Evolutionary conservation across 2,797 vertebrate genomes (phyloP), one percentile per base, ranked within the genome.

Genomic region (Sebastes vulpes): DNA sequence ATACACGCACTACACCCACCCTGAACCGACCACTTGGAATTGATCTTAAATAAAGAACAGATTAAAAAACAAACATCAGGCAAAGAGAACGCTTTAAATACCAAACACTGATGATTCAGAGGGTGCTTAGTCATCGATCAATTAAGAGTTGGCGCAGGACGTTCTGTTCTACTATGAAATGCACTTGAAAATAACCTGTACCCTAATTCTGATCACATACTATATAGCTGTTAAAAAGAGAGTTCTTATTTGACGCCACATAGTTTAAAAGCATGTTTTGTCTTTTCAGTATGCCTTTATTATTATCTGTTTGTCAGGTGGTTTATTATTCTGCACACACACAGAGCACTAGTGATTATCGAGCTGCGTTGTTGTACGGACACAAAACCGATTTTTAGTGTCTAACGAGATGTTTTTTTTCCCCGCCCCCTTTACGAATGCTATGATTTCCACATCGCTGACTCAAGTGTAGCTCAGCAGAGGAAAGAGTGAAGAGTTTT

Each of bases 361-460:
- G 1, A 80, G 65, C 82, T 65, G 20, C 60, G 29, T 76, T 42
- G 65, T 72, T 91, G 89, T 84, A 86, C 68, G 79, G 79, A 74
- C 35, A 73, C 75, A 42, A 73, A 72, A 68, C 20, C 1, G 6
- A 71, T 67, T 85, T 25, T 70, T 7, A 50, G 57, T 82, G 81
- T 73, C 74, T 46, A 28, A 61, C 53, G 26, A 89, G 88, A 93
- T 95, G 7, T 14, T 92, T 79, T 93, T 93, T 93, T 93, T 92
- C 89, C 87, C 84, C 60, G 46, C 21, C 29, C n/a, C n/a, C 0
- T 35, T 53, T 69, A 64, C 89, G 83, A 94, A 93, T 91, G 87
- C 89, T 96, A 85, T 46, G 28, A 66, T 67, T 79, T 64, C 63
- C 76, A 65, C 73, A 25, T 56, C 0, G 2, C 74, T 21, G 42